A percentile compares a stretch with the other conserved stretches of the same genome.
These are phyloP conservation scores for Sycophila texana DNA, from an alignment of 2,888 invertebrate species.

Conservation along the genomic window DNA sequence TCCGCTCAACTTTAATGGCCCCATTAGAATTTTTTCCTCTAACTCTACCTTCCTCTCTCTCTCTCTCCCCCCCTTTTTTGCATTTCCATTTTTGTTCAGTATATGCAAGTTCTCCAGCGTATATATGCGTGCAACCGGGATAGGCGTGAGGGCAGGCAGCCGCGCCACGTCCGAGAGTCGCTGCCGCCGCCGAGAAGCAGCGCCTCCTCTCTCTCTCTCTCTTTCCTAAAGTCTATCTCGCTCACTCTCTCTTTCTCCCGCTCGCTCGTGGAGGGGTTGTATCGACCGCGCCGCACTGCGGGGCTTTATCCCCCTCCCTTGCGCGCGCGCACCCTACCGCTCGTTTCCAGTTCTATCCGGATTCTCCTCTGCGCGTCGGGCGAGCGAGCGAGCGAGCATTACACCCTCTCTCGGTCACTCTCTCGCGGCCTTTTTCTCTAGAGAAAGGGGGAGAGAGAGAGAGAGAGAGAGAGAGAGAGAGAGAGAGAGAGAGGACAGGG, in stretches of 20 bases:
- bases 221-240: not conserved
- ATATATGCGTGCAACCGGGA: too few relatives aligned
- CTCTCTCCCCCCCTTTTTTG: not conserved
- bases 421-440: constrained; percentile 39
- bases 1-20: not conserved
- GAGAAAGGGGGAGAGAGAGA: too few relatives aligned
- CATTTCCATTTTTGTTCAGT: constrained; percentile 9
- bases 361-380: constrained; percentile 26
- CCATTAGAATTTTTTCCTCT: not conserved
- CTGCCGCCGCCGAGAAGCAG: too few relatives aligned
- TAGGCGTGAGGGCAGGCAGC: too few relatives aligned
- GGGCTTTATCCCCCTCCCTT: constrained; percentile 72
- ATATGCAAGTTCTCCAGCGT: not conserved
- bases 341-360: constrained; percentile 13
- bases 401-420: constrained; percentile 45
- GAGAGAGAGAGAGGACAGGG: too few relatives aligned
- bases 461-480: too few relatives aligned
- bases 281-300: constrained; percentile 76
- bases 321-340: constrained; percentile 39
- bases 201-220: not conserved
- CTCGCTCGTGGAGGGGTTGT: constrained; percentile 66
- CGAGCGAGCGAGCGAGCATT: constrained; percentile 51
- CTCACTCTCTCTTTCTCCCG: not conserved
- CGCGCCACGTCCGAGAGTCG: too few relatives aligned
- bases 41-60: not conserved